Evolutionary conservation across 2,888 invertebrate species (phyloP).

Genomic region (Coenonympha arcania): DNA sequence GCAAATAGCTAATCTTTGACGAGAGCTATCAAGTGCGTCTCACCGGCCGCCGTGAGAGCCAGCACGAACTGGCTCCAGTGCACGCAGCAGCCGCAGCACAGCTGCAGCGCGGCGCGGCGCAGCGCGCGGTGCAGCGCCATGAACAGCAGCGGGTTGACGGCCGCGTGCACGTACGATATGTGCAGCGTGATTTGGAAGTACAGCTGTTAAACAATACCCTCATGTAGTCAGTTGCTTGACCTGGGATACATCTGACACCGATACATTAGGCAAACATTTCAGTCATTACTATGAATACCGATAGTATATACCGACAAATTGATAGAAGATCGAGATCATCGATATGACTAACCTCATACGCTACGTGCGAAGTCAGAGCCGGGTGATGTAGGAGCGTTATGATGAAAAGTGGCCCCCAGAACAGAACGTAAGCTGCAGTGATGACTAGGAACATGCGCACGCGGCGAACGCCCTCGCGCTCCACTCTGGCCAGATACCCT

Average conservation of each 20-base stretch:
- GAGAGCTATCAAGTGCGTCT: constrained; percentile 19
- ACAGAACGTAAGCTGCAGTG: constrained; percentile 87
- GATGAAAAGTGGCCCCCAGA: constrained; percentile 93
- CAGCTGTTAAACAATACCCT: constrained; percentile 41
- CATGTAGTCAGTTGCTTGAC: too few species aligned
- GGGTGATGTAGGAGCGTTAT: constrained; percentile 87
- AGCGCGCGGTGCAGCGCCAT: constrained; percentile 84
- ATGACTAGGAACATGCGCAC: constrained; percentile 91
- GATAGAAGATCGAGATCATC: too few species aligned
- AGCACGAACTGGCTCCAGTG: constrained; percentile 77
- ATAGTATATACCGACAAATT: too few species aligned
- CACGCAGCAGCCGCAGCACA: constrained; percentile 83
- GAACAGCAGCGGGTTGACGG: constrained; percentile 86
- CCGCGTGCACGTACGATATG: constrained; percentile 90
- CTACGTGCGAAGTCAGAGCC: constrained; percentile 79
- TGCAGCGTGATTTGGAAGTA: constrained; percentile 85
- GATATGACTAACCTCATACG: constrained; percentile 81
- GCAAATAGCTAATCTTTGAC: too few species aligned
- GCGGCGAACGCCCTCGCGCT: constrained; percentile 84
- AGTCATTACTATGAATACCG: too few species aligned
- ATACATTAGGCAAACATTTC: too few species aligned
- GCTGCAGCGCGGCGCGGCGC: constrained; percentile 79
- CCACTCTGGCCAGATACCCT: constrained; percentile 83
- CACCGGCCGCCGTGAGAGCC: constrained; percentile 68
- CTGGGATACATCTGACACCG: too few species aligned